phyloP scores from a whole-genome alignment of 2,113 vertebrate species.

The Ginglymostoma cirratum region DNA sequence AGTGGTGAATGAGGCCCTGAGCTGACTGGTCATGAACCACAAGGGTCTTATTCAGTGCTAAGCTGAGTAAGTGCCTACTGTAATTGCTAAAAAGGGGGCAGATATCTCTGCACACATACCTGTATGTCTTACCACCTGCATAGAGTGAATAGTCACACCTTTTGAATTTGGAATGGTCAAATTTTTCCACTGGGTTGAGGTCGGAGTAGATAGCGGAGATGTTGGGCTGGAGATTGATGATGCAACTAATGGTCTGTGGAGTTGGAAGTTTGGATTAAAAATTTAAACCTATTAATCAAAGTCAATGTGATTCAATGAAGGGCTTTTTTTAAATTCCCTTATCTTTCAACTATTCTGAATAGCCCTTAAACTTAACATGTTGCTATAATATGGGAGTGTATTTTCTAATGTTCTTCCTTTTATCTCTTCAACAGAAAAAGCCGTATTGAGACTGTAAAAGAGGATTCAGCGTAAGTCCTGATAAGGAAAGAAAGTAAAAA shows the following conservation, averaged over 20 bases:
- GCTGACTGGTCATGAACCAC: too few species aligned
- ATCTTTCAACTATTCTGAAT: neutral
- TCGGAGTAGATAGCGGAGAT: neutral
- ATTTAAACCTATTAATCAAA: neutral
- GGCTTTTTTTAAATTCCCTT: neutral
- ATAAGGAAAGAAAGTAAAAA: neutral
- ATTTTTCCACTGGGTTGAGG: neutral
- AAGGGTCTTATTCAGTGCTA: too few species aligned
- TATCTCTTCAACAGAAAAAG: constrained; percentile 23
- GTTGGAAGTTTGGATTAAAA: neutral
- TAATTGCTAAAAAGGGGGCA: too few species aligned
- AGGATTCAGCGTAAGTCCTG: neutral
- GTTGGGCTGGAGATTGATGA: neutral
- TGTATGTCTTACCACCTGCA: too few species aligned
- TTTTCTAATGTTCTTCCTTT: neutral
- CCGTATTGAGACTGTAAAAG: neutral
- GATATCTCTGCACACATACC: too few species aligned
- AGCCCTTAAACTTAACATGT: neutral
- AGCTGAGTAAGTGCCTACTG: too few species aligned
- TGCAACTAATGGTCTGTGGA: neutral
- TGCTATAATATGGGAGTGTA: neutral
- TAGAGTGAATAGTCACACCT: too few species aligned
- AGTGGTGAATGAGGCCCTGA: too few species aligned
- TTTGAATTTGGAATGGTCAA: neutral
- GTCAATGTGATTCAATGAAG: neutral